Evolutionary conservation across 2,888 invertebrate species (phyloP), one percentile per base, ranked within the genome.

Genomic region (Cheilosia impressa): DNA sequence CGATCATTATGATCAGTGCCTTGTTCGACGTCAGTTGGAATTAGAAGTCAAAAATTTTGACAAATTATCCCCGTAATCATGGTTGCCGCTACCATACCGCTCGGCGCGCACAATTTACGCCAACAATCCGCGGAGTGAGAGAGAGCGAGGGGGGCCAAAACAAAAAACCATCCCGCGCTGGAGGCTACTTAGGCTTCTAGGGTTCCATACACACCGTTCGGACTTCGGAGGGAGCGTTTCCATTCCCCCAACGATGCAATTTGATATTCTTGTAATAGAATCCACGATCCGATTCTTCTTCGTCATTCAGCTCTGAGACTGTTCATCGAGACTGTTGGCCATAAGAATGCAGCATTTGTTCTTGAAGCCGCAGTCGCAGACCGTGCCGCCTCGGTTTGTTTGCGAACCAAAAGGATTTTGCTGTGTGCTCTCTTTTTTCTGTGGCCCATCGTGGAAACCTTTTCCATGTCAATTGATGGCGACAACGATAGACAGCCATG

Each of bases 261-360:
- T 87, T 87, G 88, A 88, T 88, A 88, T 87, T 84, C 87, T 87
- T 88, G 88, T 87, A 88, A 88, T 88, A 87, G 88, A 87, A 88
- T 87, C 87, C 87, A 79, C 63, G 78, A 79, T 80, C 87, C 88
- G 88, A 87, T 87, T 85, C 77, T 81, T 85, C 47, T 73, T 78
- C 31, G 31, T 31, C 66, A 69, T 78, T 71, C 65, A 57, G 58
- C 50, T 55, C 58, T 60, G 43, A 53, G 57, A 66, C 24, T 17
- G 55, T 55, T 31, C 19, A 50, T 22, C 52, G 38, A 38, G 38
- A 52, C 52, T 27, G 55, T 75, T 60, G 65, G 63, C 41, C 24
- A 53, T 63, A 83, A 55, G 83, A 83, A 83, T 83, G 79, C 79
- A 79, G 66, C 41, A 66, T 76, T 81, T 81, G 69, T 76, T 81